Conservation (phyloP, 2,888 invertebrate species). For the Phoenoteleia sp. region DNA sequence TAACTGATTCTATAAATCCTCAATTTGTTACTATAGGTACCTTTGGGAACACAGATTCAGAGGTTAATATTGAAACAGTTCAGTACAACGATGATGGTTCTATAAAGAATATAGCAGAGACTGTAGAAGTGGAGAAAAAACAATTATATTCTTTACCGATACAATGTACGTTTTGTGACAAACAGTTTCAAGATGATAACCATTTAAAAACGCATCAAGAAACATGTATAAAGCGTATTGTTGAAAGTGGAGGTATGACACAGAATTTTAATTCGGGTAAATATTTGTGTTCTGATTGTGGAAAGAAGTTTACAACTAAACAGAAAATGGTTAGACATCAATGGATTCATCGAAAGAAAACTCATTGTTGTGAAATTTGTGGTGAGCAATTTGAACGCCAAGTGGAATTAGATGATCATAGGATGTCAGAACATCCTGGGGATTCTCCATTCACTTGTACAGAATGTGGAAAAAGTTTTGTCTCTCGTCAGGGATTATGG, state of each 20-base stretch:
- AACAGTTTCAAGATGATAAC: constrained; percentile 86
- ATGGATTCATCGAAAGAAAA: constrained; percentile 87
- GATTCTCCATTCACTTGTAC: constrained; percentile 86
- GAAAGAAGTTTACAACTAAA: constrained; percentile 86
- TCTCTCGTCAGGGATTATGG: constrained; percentile 86
- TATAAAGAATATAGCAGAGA: constrained; percentile 82
- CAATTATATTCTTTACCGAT: constrained; percentile 83
- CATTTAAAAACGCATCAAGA: constrained; percentile 86
- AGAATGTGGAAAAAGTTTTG: constrained; percentile 87
- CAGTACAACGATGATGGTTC: constrained; percentile 58
- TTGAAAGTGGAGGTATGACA: constrained; percentile 78
- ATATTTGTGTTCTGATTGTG: constrained; percentile 86
- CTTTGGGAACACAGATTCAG: constrained; percentile 76
- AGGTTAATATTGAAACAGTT: constrained; percentile 79
- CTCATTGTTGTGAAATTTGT: constrained; percentile 86
- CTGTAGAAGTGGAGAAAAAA: constrained; percentile 56
- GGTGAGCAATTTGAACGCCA: constrained; percentile 85
- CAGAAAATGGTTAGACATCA: constrained; percentile 87
- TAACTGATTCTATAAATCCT: constrained; percentile 74
- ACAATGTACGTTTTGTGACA: constrained; percentile 87
- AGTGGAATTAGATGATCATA: constrained; percentile 85
- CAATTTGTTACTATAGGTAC: constrained; percentile 81
- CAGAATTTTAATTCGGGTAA: constrained; percentile 84
- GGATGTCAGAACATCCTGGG: constrained; percentile 85
- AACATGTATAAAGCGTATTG: constrained; percentile 83